Base-by-base conservation (phyloP, 2,797 vertebrate genomes). In the Pangasius djambal region DNA sequence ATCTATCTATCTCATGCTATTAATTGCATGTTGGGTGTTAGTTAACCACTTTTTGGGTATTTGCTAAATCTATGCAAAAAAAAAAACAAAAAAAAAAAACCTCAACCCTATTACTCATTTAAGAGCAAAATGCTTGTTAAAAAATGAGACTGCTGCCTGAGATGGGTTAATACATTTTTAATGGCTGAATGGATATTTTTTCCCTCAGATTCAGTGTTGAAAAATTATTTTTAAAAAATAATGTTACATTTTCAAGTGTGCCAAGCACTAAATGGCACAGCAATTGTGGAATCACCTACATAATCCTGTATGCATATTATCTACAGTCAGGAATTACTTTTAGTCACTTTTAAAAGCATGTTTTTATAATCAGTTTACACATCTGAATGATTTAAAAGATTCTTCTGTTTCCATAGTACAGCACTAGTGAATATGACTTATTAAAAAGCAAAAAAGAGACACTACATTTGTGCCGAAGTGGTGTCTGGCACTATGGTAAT, bases 381-480 rank as follows among this genome's bases (percentile, higher is more conserved):
- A 48, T 18, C 9, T 72, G 48, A 57, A 83, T 70, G 50, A 82
- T 82, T 87, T 82, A 72, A 65, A 81, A 3, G n/a, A 69, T 37
- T n/a, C 6, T 25, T 40, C 31, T 6, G 16, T 72, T 57, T 57
- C 55, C 55, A 57, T 50, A 20, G 15, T 83, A 37, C 55, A 75
- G 40, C n/a, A 48, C 37, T 31, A 70, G n/a, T 28, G 65, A n/a
- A 55, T 55, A 87, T 88, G 28, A 72, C 74, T 83, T 44, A 88
- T 74, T 83, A 63, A 88, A 82, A 74, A 75, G 52, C 6, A 63
- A 87, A 52, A 34, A 84, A 63, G 13, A 83, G 13, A 63, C 18
- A 15, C 8, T 37, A 50, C 37, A n/a, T 84, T 84, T 44, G 63
- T 67, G n/a, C 20, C 1, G 55, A 44, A 40, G 59, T 83, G 31